phyloP scores from a whole-genome alignment of 1,140 invertebrate species.

The Drosophila mojavensis region DNA sequence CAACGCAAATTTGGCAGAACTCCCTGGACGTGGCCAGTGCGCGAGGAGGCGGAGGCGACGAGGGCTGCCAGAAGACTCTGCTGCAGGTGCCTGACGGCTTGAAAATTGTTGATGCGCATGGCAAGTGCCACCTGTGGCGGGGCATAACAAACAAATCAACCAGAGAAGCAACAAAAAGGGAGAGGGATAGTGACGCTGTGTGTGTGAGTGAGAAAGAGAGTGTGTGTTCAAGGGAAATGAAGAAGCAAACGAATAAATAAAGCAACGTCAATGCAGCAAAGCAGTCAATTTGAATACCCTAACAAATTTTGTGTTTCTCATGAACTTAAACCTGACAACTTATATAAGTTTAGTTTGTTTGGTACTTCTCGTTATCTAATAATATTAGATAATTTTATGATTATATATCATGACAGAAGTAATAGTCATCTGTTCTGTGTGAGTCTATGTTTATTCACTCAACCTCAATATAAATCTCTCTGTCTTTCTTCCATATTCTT shows the following conservation, averaged over 20 bases:
- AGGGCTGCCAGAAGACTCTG: background rate
- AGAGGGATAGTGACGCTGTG: background rate
- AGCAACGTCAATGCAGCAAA: background rate
- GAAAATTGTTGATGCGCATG: constrained; percentile 63
- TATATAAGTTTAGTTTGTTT: too few species aligned
- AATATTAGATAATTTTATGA: too few species aligned
- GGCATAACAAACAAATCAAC: constrained; percentile 1
- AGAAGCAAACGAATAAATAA: background rate
- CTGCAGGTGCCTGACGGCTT: constrained; percentile 32
- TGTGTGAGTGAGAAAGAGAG: background rate
- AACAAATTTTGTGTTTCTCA: background rate
- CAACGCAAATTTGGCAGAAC: constrained; percentile 50
- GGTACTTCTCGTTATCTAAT: too few species aligned
- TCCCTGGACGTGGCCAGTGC: background rate
- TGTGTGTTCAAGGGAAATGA: background rate
- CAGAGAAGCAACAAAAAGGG: background rate
- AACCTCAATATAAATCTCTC: too few species aligned
- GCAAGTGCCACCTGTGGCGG: constrained; percentile 70
- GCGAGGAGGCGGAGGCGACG: background rate
- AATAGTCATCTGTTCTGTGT: too few species aligned
- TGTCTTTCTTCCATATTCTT: too few species aligned
- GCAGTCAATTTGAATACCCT: constrained; percentile 1
- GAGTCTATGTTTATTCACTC: too few species aligned
- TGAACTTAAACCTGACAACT: too few species aligned
- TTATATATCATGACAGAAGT: too few species aligned